phyloP scores from a whole-genome alignment of 1,140 invertebrate genomes.

The Polypedilum vanderplanki region DNA sequence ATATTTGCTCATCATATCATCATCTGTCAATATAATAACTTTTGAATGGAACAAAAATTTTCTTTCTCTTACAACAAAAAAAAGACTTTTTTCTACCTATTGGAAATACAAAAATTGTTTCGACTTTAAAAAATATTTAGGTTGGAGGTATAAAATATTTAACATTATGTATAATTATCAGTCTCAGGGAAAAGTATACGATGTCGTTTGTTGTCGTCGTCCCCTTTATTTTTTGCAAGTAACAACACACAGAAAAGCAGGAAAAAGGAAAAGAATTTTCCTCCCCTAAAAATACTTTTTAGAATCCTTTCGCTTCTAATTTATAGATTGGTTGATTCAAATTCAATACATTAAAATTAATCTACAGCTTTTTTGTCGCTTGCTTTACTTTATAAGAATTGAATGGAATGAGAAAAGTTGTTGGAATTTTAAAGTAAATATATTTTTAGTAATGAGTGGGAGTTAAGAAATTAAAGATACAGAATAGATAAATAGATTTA shows the following conservation, averaged over 20 bases:
- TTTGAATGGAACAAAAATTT: not conserved
- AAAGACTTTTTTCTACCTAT: not conserved
- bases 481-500: not conserved
- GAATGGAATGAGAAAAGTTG: not conserved
- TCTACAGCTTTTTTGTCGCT: constrained; percentile 24
- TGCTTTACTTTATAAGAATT: not conserved
- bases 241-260: too few relatives aligned
- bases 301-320: constrained; percentile 24
- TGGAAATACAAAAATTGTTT: not conserved
- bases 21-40: constrained; percentile 21
- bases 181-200: not conserved
- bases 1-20: constrained; percentile 20
- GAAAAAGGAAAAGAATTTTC: not conserved
- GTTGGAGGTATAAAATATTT: not conserved
- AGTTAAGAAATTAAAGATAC: constrained; percentile 3
- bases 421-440: not conserved
- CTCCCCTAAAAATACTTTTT: not conserved
- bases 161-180: constrained; percentile 28
- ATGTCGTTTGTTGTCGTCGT: not conserved
- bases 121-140: too few relatives aligned
- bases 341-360: constrained; percentile 29
- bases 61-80: not conserved
- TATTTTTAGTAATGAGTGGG: constrained; percentile 16
- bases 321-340: constrained; percentile 29
- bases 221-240: not conserved